A percentile compares a stretch with the other conserved stretches of the same genome.
Evolutionary conservation across 2,888 invertebrate genomes (phyloP).

Genomic region (Melanotus villosus): DNA sequence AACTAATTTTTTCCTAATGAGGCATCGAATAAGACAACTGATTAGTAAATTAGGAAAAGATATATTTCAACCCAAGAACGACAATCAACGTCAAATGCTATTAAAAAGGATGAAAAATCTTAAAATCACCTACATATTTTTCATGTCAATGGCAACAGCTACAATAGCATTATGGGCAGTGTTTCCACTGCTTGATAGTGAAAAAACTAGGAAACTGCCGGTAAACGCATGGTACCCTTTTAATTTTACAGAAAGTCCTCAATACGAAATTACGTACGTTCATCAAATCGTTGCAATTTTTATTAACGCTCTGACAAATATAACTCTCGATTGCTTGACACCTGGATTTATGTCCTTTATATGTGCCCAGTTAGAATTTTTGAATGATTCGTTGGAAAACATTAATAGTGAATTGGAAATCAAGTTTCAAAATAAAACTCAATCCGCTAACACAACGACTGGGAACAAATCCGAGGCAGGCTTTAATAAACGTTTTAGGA

Average conservation of each 20-base stretch:
- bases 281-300: conserved; percentile 70
- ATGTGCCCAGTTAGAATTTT: conserved; percentile 68
- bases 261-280: conserved; percentile 67
- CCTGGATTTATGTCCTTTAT: conserved; percentile 69
- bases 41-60: not conserved
- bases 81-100: not conserved
- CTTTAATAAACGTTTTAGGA: not conserved
- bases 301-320: conserved; percentile 69
- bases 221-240: conserved; percentile 69
- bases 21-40: not conserved
- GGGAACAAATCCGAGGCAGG: too few species aligned
- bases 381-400: conserved; percentile 64
- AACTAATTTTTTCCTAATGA: not conserved
- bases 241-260: conserved; percentile 65
- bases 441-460: too few species aligned
- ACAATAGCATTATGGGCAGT: conserved; percentile 61
- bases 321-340: conserved; percentile 70
- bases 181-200: conserved; percentile 57
- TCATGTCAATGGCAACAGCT: conserved; percentile 50
- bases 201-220: conserved; percentile 48
- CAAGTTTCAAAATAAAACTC: too few species aligned
- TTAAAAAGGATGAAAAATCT: not conserved
- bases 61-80: not conserved
- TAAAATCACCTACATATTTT: not conserved
- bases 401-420: conserved; percentile 28